Evolutionary conservation across 2,888 invertebrate genomes (phyloP).

Genomic region (Cerastis rubricosa): DNA sequence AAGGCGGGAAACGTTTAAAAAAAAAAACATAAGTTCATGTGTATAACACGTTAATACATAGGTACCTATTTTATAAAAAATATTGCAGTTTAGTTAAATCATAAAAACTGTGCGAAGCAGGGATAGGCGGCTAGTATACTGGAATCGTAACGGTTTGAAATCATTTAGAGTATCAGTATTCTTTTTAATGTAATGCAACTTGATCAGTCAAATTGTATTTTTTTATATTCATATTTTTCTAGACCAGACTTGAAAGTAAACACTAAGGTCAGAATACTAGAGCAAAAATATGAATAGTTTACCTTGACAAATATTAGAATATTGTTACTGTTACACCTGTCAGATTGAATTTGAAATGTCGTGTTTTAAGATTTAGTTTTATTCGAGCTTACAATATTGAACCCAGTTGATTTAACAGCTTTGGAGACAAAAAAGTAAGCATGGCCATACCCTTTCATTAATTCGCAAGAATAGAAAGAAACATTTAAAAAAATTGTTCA

Average conservation of each 20-base stretch:
- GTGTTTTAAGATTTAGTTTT: slow-evolving; percentile 6
- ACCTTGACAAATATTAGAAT: slow-evolving; percentile 64
- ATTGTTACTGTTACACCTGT: slow-evolving; percentile 47
- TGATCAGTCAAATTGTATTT: slow-evolving; percentile 61
- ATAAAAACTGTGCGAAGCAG: not conserved
- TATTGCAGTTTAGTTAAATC: no score
- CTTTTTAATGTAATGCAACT: slow-evolving; percentile 58
- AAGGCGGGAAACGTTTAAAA: no score
- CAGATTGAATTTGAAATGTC: slow-evolving; percentile 43
- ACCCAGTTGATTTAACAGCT: not conserved
- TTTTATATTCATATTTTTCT: slow-evolving; percentile 58
- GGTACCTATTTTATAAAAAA: no score
- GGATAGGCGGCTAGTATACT: not conserved
- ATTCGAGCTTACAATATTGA: slow-evolving; percentile 12
- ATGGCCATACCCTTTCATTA: not conserved
- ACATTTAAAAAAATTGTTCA: no score
- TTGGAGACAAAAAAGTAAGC: not conserved
- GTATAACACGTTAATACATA: no score
- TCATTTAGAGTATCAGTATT: slow-evolving; percentile 35
- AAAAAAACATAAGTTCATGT: no score
- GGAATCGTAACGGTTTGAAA: not conserved
- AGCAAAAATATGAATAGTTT: slow-evolving; percentile 58
- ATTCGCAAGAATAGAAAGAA: slow-evolving; percentile 1
- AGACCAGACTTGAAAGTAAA: slow-evolving; percentile 70
- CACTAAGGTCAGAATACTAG: slow-evolving; percentile 67